Evolutionary conservation across 2,113 vertebrate species (phyloP).

Genomic region (Tragelaphus strepsiceros): DNA sequence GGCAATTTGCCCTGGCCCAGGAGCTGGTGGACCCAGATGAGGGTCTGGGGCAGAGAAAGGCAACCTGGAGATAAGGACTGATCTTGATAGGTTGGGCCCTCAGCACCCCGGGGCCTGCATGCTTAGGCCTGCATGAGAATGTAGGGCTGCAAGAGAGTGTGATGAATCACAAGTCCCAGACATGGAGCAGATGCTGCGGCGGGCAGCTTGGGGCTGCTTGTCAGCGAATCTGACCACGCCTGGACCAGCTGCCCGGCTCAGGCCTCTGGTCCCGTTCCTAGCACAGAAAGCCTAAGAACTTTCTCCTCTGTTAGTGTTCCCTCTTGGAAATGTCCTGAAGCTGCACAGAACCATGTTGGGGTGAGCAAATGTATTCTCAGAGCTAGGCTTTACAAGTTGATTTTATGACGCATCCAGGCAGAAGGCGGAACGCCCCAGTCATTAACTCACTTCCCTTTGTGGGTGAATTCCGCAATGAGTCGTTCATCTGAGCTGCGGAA

Average conservation of each 20-base stretch:
- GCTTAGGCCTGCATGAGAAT: conserved; percentile 18
- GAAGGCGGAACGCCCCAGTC: conserved; percentile 47
- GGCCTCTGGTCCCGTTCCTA: background rate
- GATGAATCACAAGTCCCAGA: conserved; percentile 57
- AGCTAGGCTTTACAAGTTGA: conserved; percentile 37
- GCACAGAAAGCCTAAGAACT: conserved; percentile 18
- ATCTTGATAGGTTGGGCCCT: background rate
- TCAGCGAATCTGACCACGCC: conserved; percentile 25
- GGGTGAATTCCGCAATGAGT: conserved; percentile 40
- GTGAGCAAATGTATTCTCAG: background rate
- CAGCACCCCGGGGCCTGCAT: background rate
- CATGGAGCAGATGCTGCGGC: conserved; percentile 24
- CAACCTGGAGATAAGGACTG: background rate
- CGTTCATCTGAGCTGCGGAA: conserved; percentile 17
- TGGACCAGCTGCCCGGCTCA: conserved; percentile 2
- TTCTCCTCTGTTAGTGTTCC: background rate
- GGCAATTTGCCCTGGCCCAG: background rate
- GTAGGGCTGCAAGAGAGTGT: background rate
- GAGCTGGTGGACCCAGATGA: background rate
- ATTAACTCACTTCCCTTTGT: conserved; percentile 61
- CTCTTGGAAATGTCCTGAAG: background rate
- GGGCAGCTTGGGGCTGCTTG: background rate
- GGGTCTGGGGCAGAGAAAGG: background rate
- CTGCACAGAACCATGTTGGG: conserved; percentile 22
- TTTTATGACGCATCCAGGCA: conserved; percentile 55